A percentile compares a stretch with the other conserved stretches of the same genome.
Conservation (phyloP, 2,888 invertebrate species). For the Busseola fusca region DNA sequence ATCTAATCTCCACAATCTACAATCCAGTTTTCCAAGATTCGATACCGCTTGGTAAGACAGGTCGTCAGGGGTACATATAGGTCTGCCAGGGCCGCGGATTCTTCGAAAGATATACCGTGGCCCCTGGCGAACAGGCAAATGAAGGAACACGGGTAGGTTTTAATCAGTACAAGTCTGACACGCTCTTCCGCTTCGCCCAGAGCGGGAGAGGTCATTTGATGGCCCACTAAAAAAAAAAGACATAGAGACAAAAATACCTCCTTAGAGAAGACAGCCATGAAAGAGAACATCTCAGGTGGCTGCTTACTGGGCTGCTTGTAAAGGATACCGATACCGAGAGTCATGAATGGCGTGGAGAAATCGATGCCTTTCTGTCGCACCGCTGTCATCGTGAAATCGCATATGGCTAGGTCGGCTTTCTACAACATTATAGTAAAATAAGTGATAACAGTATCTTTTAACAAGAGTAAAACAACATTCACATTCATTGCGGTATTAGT, state of each 20-base stretch:
- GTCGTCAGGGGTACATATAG: too few species aligned
- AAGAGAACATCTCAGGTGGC: slow-evolving; percentile 96
- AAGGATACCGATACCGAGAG: slow-evolving; percentile 96
- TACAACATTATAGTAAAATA: slow-evolving; percentile 75
- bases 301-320: slow-evolving; percentile 96
- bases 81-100: too few species aligned
- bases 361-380: slow-evolving; percentile 96
- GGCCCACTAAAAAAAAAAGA: too few species aligned
- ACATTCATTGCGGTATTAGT: too few species aligned
- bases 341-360: slow-evolving; percentile 99
- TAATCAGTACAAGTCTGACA: too few species aligned
- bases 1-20: not conserved
- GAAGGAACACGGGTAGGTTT: too few species aligned
- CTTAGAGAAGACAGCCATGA: slow-evolving; percentile 96
- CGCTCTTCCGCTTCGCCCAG: too few species aligned
- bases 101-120: too few species aligned
- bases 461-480: not conserved
- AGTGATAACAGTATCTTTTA: not conserved
- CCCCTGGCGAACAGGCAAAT: too few species aligned
- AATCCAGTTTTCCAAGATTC: not conserved
- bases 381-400: slow-evolving; percentile 96
- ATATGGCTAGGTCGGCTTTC: slow-evolving; percentile 97
- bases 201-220: too few species aligned
- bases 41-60: not conserved
- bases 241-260: slow-evolving; percentile 78